Conservation (phyloP, 1,140 invertebrate genomes). For the Argopecten irradians region DNA sequence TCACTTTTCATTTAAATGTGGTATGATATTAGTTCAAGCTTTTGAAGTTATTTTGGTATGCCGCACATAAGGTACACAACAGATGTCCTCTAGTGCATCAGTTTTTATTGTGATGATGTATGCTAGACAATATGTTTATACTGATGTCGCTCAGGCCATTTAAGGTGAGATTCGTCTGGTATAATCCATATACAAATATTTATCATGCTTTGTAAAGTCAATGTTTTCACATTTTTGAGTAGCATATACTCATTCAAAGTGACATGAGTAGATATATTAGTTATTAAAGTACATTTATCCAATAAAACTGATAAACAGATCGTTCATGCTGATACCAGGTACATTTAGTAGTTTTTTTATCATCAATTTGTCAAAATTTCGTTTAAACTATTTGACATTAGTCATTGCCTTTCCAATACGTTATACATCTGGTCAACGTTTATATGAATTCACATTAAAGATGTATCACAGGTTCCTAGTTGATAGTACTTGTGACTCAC, state of each 20-base stretch:
- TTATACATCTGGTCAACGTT: not conserved
- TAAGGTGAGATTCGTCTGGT: not conserved
- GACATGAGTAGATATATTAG: not conserved
- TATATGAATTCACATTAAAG: not conserved
- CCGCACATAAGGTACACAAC: not conserved
- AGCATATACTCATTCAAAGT: not conserved
- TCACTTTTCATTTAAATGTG: not conserved
- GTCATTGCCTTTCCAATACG: not conserved
- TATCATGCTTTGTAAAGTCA: not conserved
- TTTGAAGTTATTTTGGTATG: not conserved
- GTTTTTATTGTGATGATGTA: not conserved
- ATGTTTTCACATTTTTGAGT: not conserved
- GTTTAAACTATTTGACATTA: not conserved
- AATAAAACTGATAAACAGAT: not conserved
- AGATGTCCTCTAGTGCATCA: not conserved
- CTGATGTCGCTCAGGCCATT: not conserved
- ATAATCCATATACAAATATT: not conserved
- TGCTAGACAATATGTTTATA: not conserved
- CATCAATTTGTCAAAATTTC: not conserved
- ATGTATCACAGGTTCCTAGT: not conserved
- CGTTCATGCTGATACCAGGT: not conserved
- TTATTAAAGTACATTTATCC: not conserved
- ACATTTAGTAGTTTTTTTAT: not conserved
- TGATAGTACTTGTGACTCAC: not conserved
- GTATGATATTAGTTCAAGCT: not conserved